Evolutionary conservation across 2,888 invertebrate genomes (phyloP), one percentile per base, ranked within the genome.

Genomic region (Spodoptera exigua): DNA sequence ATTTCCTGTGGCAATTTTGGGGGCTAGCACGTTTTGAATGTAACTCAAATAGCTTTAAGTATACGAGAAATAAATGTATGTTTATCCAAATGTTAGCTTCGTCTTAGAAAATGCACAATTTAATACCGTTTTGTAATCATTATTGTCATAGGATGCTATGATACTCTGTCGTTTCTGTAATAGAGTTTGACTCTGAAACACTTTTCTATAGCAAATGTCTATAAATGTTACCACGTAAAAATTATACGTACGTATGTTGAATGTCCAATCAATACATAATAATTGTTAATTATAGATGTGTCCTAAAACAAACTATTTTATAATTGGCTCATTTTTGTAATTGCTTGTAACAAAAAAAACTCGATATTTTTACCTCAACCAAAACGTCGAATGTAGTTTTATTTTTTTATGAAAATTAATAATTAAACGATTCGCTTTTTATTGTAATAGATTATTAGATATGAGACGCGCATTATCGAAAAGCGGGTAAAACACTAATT

Each of bases 381-480:
- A 47, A 61, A 61, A 53, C 36, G 48, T 51, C 57, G 51, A 61
- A 68, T 45, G 65, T 70, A 67, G 70, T 76, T 63, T 74, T 81
- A 80, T 81, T 81, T 81, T 27, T 78, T 79, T 69, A 49, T 69
- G 73, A 60, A 51, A 67, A n/a, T n/a, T n/a, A n/a, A n/a, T n/a
- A 57, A 62, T 32, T 57, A 51, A 27, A 27, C n/a, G n/a, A 5
- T 5, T 66, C 68, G 69, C 70, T 78, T 76, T 52, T 61, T 65
- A 59, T 64, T 17, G 17, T 64, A 57, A 21, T 74, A 49, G 61
- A 43, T 21, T 70, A 43, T 21, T 70, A 64, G 58, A 64, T 56
- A 64, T 54, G 77, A 76, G 77, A 76, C 79, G 77, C 77, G 89
- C 89, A 89, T 85, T 88, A 89, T 87, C 83, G 79, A 88, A 83